Percentiles rank a stretch among this genome's conserved stretches.
These are phyloP conservation scores for Sinocyclocheilus anophthalmus DNA, from an alignment of 2,113 vertebrate genomes.

Conservation along the genomic window DNA sequence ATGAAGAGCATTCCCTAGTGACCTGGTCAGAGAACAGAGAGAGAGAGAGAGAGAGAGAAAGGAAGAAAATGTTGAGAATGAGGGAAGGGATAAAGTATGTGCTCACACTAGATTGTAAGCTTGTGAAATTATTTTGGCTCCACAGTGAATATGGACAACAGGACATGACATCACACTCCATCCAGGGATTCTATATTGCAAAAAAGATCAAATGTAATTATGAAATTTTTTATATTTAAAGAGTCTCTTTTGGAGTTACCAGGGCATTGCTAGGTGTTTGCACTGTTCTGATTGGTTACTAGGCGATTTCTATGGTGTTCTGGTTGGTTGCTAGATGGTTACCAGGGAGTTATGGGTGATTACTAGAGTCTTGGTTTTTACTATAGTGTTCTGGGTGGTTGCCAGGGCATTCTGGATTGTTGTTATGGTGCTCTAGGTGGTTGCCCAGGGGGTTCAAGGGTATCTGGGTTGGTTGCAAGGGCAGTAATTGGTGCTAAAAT, in stretches of 20 bases:
- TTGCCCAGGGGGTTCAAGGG: too few relatives aligned
- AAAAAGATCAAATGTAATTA: background rate
- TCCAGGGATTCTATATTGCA: too few relatives aligned
- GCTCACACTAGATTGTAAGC: background rate
- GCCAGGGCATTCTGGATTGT: too few relatives aligned
- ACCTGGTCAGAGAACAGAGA: conserved; percentile 16
- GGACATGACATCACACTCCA: background rate
- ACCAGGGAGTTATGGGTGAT: too few relatives aligned
- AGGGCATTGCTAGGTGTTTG: background rate
- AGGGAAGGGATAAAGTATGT: background rate
- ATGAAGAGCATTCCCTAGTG: conserved; percentile 25
- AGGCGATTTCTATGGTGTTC: background rate
- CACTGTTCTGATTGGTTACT: background rate
- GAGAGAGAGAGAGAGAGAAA: background rate
- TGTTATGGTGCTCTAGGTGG: too few relatives aligned
- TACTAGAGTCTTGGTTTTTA: too few relatives aligned
- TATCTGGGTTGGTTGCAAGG: too few relatives aligned
- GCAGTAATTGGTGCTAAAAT: too few relatives aligned
- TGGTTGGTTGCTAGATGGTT: too few relatives aligned
- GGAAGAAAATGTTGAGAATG: background rate
- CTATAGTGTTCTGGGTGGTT: too few relatives aligned
- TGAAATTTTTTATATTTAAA: background rate
- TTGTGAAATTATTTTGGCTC: background rate
- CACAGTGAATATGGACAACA: background rate
- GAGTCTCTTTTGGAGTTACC: background rate